phyloP scores from a whole-genome alignment of 2,113 vertebrate species.

The Ardeotis arabs region DNA sequence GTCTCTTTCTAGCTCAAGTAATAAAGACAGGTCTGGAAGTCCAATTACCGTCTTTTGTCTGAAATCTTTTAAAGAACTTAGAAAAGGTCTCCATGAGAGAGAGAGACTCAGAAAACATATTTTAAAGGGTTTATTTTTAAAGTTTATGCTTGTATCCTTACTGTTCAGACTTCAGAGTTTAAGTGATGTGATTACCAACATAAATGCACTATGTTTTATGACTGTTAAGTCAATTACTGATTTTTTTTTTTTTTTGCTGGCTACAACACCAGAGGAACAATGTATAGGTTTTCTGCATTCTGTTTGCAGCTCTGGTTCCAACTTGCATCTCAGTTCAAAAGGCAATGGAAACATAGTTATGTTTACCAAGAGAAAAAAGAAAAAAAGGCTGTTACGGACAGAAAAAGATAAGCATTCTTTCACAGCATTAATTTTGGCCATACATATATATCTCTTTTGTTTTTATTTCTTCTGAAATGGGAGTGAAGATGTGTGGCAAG shows the following conservation, averaged over 20 bases:
- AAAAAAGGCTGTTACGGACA: background rate
- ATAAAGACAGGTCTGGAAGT: slow-evolving; percentile 52
- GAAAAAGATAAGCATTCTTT: background rate
- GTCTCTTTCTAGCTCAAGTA: background rate
- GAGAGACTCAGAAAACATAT: background rate
- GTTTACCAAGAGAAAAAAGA: background rate
- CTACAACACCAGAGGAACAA: background rate
- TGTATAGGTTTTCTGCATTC: background rate
- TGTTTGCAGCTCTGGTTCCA: background rate
- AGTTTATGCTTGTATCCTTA: background rate
- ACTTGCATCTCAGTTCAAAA: background rate
- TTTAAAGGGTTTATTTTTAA: background rate
- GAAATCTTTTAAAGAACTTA: background rate
- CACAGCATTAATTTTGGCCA: background rate
- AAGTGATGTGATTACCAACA: background rate
- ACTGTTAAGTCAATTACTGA: background rate
- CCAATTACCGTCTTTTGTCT: background rate
- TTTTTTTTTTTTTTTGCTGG: background rate
- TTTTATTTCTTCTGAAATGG: background rate
- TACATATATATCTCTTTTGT: background rate
- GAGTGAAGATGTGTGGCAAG: background rate
- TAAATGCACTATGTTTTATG: background rate
- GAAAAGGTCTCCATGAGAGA: background rate
- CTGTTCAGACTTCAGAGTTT: background rate
- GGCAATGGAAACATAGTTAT: background rate